Evolutionary conservation across 2,113 vertebrate genomes (phyloP).

Genomic region (Alethe castanea): DNA sequence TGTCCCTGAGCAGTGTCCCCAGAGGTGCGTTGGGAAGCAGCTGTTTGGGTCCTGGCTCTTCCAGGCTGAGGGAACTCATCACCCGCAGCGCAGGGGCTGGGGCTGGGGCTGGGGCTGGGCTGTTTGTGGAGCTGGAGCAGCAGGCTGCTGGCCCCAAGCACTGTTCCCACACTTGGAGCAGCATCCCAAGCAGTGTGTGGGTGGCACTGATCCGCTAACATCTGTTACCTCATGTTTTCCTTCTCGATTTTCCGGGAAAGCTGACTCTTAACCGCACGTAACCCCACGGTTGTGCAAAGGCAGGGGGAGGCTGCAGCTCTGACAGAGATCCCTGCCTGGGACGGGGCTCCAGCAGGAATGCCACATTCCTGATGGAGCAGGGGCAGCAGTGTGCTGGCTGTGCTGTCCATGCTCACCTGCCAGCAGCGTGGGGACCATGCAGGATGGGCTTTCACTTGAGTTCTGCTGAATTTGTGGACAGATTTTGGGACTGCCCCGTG

Average conservation of each 20-base stretch:
- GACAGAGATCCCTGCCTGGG: not conserved
- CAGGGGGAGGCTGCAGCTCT: not conserved
- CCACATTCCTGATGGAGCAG: not conserved
- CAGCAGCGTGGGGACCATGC: rapidly evolving
- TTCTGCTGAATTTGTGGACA: rapidly evolving
- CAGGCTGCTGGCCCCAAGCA: not conserved
- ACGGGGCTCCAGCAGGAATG: not conserved
- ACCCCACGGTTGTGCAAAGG: not conserved
- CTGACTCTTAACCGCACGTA: conserved; percentile 16
- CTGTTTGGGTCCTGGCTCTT: not conserved
- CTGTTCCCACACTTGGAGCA: not conserved
- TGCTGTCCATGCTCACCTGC: not conserved
- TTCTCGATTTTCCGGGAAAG: conserved; percentile 20
- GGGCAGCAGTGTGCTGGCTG: not conserved
- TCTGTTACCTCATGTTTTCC: conserved; percentile 41
- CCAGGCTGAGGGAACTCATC: not conserved
- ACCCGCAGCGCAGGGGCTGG: not conserved
- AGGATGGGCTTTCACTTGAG: rapidly evolving
- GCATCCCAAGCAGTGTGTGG: conserved; percentile 8
- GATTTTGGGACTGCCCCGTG: not conserved
- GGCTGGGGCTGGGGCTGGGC: not conserved
- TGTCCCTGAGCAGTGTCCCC: not conserved
- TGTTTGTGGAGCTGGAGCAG: not conserved
- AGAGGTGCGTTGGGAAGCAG: rapidly evolving
- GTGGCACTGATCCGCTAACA: conserved; percentile 31